These are phyloP conservation scores for Sinocyclocheilus anophthalmus DNA, from an alignment of 2,113 vertebrate species.

Conservation along the genomic window DNA sequence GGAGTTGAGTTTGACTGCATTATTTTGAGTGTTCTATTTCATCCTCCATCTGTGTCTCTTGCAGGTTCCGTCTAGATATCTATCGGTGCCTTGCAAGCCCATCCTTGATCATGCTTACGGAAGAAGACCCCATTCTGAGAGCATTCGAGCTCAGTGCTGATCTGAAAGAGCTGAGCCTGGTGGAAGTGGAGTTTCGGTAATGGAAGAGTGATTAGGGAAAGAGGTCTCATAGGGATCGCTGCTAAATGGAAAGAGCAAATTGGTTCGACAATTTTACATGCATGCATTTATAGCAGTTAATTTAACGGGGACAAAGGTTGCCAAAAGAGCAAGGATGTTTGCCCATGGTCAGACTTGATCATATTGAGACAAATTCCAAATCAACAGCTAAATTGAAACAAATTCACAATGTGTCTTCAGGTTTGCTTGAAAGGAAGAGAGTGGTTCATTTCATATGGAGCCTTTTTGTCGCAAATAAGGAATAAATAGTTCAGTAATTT, in stretches of 20 bases:
- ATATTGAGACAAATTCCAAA: background rate
- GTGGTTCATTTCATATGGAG: too few species aligned
- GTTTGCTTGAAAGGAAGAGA: too few species aligned
- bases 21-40: background rate
- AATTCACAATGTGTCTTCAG: too few species aligned
- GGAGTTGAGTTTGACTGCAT: background rate
- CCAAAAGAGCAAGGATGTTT: background rate
- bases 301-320: background rate
- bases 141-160: constrained; percentile 97
- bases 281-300: background rate
- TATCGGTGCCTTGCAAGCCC: constrained; percentile 97
- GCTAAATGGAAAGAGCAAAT: background rate
- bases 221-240: background rate
- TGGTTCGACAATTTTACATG: background rate
- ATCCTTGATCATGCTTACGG: constrained; percentile 96
- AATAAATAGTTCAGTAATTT: too few species aligned
- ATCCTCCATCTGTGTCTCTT: constrained; percentile 25
- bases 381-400: background rate
- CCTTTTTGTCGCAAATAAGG: too few species aligned
- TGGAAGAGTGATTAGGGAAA: background rate
- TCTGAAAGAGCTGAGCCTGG: constrained; percentile 94
- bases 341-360: background rate
- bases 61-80: constrained; percentile 97
- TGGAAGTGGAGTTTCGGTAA: constrained; percentile 98
- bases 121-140: constrained; percentile 95